Base-by-base conservation (phyloP, 2,888 invertebrate species). In the Perizoma affinitatum region DNA sequence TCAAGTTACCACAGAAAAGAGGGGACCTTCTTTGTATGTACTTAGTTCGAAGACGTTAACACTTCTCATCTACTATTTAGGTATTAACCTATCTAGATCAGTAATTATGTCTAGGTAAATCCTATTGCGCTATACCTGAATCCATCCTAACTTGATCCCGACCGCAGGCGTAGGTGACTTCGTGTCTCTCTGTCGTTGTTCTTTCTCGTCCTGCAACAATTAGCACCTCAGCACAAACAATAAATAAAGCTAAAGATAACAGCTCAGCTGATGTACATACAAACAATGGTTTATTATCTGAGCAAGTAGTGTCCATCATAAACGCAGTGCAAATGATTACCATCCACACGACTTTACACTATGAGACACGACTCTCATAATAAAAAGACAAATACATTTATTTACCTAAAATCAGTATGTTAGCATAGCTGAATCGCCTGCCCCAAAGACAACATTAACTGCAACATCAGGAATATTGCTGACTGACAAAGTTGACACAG, bases 141-240 rank as follows among this genome's bases (percentile, higher is more conserved):
- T 97, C 97, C 97, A 98, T 88, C 97, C 97, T 81, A 98, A 90
- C 85, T 97, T 97, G 70, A 97, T 95, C 72, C 94, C 93, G 45
- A 77, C 78, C 0, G 80, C 80, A n/a, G 91, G 92, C 6, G 90
- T 89, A 1, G 92, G 91, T 5, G 90, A 89, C 68, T 92, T 93
- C 0, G 87, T 87, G 45, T 93, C 92, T 70, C 90, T 83, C 40
- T 81, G 81, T 8, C 72, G 70, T 63, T 83, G 84, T 49, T 77
- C 74, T 53, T 82, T 87, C 73, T 86, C 88, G 68, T 88, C 89
- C 93, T 88, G 76, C 35, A 82, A 84, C 64, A 72, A 79, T 71
- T 65, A 52, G 57, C 47, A 61, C 60, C 9, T 52, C 58, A 59
- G 43, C n/a, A 45, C 53, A 55, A 54, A 62, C 53, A 59, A 7